Evolutionary conservation across 2,888 invertebrate genomes (phyloP).

Genomic region (Lypha dubia): DNA sequence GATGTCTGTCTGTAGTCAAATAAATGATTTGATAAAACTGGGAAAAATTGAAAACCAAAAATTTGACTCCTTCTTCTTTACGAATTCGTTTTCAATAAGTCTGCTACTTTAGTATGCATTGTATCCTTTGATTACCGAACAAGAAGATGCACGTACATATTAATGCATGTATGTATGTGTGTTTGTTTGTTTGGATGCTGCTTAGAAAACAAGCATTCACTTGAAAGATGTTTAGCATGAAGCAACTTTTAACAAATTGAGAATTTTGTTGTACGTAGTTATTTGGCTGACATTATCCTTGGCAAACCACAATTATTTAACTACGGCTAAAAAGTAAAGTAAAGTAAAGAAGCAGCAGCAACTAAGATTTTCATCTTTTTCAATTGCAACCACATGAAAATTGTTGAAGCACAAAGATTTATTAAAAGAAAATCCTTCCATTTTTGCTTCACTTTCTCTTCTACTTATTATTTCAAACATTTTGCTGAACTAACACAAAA

Average conservation of each 20-base stretch:
- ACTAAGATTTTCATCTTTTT: conserved; percentile 72
- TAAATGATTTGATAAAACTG: conserved; percentile 2
- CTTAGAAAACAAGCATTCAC: conserved; percentile 11
- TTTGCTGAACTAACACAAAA: conserved; percentile 46
- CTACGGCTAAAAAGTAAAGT: conserved; percentile 44
- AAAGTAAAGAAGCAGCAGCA: conserved; percentile 22
- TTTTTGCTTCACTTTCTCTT: conserved; percentile 17
- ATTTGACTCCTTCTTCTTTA: conserved; percentile 1
- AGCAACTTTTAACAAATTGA: conserved; percentile 29
- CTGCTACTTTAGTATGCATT: conserved; percentile 49
- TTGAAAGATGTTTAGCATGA: conserved; percentile 24
- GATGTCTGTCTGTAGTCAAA: conserved; percentile 39
- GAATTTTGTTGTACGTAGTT: conserved; percentile 46
- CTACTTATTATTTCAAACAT: not conserved
- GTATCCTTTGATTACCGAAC: conserved; percentile 45
- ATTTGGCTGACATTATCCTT: conserved; percentile 69
- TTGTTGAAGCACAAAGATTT: conserved; percentile 34
- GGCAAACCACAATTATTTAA: conserved; percentile 72
- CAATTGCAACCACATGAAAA: conserved; percentile 51
- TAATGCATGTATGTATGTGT: too few species aligned
- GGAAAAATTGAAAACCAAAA: conserved; percentile 29
- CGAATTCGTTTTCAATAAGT: conserved; percentile 37
- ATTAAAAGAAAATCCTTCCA: not conserved
- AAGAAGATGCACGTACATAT: not conserved
- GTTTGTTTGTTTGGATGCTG: too few species aligned